phyloP scores from a whole-genome alignment of 2,797 vertebrate species.

The Aldrovandia affinis region DNA sequence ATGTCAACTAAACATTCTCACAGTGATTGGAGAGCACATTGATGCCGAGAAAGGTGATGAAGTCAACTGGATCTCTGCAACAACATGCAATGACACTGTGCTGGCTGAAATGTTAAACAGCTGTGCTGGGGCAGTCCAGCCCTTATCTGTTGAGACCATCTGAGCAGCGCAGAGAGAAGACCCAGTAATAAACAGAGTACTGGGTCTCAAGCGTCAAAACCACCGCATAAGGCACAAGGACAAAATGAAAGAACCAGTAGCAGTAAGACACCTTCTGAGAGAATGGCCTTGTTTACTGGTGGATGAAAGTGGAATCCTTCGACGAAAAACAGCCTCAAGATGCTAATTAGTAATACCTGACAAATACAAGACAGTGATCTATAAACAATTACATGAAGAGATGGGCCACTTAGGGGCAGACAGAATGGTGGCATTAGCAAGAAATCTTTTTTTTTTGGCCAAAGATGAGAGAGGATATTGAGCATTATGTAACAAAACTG shows the following conservation, averaged over 20 bases:
- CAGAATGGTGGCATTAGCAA: conserved; percentile 1
- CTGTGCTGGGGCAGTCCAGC: too few relatives aligned
- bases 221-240: too few relatives aligned
- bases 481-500: conserved; percentile 23
- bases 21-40: not conserved
- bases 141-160: too few relatives aligned
- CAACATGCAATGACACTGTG: not conserved
- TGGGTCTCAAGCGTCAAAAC: too few relatives aligned
- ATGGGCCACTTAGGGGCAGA: conserved; percentile 34
- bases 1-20: not conserved
- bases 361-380: not conserved
- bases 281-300: conserved; percentile 35
- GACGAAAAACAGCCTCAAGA: not conserved
- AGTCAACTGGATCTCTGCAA: conserved; percentile 20
- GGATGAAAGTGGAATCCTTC: not conserved
- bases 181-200: too few relatives aligned
- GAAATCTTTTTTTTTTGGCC: conserved; percentile 6
- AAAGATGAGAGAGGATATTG: conserved; percentile 27
- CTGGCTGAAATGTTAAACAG: too few relatives aligned
- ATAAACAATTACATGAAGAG: conserved; percentile 23
- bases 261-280: not conserved
- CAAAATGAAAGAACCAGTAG: too few relatives aligned
- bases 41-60: not conserved
- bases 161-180: too few relatives aligned
- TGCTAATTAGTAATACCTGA: conserved; percentile 5